A percentile compares a stretch with the other conserved stretches of the same genome.
Evolutionary conservation across 2,888 invertebrate genomes (phyloP).

Genomic region (Sinodicranocentrus sp.): DNA sequence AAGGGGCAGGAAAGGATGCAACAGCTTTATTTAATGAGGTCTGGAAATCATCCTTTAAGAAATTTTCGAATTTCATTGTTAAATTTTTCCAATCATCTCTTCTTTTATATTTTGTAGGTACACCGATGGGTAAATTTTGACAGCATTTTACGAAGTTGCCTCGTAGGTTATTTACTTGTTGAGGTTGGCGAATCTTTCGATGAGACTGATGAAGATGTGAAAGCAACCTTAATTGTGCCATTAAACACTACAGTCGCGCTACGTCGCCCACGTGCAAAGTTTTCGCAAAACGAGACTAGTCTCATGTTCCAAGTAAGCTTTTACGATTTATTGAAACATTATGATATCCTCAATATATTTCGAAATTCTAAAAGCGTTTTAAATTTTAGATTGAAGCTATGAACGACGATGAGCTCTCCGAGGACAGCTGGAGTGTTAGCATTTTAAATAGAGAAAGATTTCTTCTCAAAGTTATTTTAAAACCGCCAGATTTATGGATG

Average conservation of each 20-base stretch:
- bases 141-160: constrained; percentile 70
- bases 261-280: constrained; percentile 46
- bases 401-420: constrained; percentile 52
- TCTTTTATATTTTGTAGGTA: constrained; percentile 21
- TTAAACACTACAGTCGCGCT: no score
- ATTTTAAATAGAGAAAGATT: constrained; percentile 67
- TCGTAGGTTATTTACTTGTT: constrained; percentile 69
- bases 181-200: constrained; percentile 30
- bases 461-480: constrained; percentile 71
- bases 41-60: neutral
- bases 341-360: neutral
- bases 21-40: constrained; percentile 65
- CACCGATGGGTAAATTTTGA: constrained; percentile 75
- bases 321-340: neutral
- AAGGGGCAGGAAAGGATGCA: constrained; percentile 73
- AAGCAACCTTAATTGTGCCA: no score
- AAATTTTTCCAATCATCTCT: neutral
- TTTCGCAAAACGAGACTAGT: constrained; percentile 63
- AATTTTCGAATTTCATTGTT: neutral
- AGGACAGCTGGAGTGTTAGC: constrained; percentile 73
- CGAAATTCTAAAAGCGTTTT: neutral
- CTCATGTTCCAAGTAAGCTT: constrained; percentile 61
- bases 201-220: constrained; percentile 24
- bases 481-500: constrained; percentile 74
- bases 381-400: constrained; percentile 23